Base-by-base conservation (phyloP, 1,140 invertebrate species). In the Eumaeus atala region DNA sequence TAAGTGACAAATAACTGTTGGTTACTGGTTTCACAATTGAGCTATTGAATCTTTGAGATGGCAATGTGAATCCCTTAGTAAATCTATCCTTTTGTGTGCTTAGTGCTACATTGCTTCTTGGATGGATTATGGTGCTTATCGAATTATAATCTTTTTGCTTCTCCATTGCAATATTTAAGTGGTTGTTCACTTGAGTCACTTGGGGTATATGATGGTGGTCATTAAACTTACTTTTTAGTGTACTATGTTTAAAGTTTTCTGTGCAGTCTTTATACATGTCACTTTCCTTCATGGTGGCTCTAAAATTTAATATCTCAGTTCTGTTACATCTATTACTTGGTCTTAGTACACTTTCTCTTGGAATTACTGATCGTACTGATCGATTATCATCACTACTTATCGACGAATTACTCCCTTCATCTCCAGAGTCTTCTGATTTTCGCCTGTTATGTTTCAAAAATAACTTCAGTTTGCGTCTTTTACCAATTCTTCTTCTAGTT, bases 11-110 rank as follows among this genome's bases (percentile, higher is more conserved):
- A 28, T 2, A 28, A 6, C 50, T 58, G 62, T 66, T 61, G 38
- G 54, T 17, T 47, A 61, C 62, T 14, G 58, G n/a, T 54, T 53
- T 61, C 37, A 51, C 54, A 14, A 55, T 14, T 38, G 69, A 70
- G 58, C 61, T 72, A 28, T 82, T 71, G 60, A 84, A 83, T 52
- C 77, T 75, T 66, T 84, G 72, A 37, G 72, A 74, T 54, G 80
- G 78, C 35, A 81, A 67, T 48, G 69, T 56, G 58, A 69, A 74
- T n/a, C 70, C 60, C 70, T 62, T 74, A 62, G 64, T 59, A 54
- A 83, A 79, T 54, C 71, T 63, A 3, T 80, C 69, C 61, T 72
- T 78, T 57, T 71, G 68, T 21, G 49, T 64, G 17, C 58, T 28
- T 6, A 28, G 21, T 2, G 6, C 40, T n/a, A 42, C 14, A 21